phyloP scores from a whole-genome alignment of 2,113 vertebrate species.

The Platichthys stellatus region DNA sequence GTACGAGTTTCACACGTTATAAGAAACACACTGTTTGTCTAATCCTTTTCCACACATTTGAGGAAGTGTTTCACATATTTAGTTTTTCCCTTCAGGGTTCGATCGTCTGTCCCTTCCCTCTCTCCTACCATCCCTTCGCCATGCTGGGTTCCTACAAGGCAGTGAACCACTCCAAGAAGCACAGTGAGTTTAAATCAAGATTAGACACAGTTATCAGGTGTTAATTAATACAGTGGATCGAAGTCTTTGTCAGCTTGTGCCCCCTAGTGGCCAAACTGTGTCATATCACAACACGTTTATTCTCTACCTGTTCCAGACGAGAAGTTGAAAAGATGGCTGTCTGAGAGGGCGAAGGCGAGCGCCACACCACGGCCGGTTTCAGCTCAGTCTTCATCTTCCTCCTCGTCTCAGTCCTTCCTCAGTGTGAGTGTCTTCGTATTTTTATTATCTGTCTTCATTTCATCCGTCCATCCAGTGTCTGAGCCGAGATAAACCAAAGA shows the following conservation, averaged over 20 bases:
- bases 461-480: too few relatives aligned
- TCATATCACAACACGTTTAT: background rate
- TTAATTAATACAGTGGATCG: too few relatives aligned
- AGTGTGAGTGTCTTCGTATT: slow-evolving; percentile 64
- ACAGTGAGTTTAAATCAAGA: slow-evolving; percentile 75
- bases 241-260: background rate
- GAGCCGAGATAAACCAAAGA: too few relatives aligned
- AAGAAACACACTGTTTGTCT: background rate
- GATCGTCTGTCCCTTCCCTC: slow-evolving; percentile 79
- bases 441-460: too few relatives aligned
- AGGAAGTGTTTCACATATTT: background rate
- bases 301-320: slow-evolving; percentile 33
- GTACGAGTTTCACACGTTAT: slow-evolving; percentile 37
- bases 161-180: slow-evolving; percentile 80
- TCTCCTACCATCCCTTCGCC: slow-evolving; percentile 88
- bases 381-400: slow-evolving; percentile 32
- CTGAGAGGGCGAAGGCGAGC: slow-evolving; percentile 47
- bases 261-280: background rate
- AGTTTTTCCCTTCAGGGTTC: slow-evolving; percentile 53
- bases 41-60: too few relatives aligned
- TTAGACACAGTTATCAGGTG: background rate
- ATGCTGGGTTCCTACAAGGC: slow-evolving; percentile 87
- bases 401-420: slow-evolving; percentile 67
- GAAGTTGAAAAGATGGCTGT: slow-evolving; percentile 75
- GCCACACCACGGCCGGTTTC: background rate